phyloP scores from a whole-genome alignment of 2,113 vertebrate species.

The Tupaia chinensis region DNA sequence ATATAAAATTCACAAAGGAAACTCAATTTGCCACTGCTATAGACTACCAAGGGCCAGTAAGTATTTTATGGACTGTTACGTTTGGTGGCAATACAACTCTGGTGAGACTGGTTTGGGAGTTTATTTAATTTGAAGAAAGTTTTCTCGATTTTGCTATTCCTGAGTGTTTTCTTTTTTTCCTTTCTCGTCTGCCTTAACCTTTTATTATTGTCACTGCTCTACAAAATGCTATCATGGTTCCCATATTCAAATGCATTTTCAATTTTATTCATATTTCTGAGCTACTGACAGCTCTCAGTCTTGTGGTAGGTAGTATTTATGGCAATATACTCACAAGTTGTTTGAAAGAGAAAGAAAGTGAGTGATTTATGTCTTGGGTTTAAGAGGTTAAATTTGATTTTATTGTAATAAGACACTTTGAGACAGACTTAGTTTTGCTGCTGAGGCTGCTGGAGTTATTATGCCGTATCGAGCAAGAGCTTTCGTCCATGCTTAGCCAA shows the following conservation, averaged over 20 bases:
- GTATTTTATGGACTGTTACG: slow-evolving; percentile 54
- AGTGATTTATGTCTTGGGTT: slow-evolving; percentile 77
- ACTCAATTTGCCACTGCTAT: slow-evolving; percentile 20
- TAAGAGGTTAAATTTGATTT: slow-evolving; percentile 83
- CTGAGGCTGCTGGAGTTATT: slow-evolving; percentile 60
- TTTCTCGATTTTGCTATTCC: slow-evolving; percentile 65
- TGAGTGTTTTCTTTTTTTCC: slow-evolving; percentile 60
- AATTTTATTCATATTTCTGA: slow-evolving; percentile 76
- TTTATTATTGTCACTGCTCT: slow-evolving; percentile 62
- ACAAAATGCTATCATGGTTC: slow-evolving; percentile 60
- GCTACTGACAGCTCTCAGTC: slow-evolving; percentile 79
- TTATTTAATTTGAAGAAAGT: slow-evolving; percentile 72
- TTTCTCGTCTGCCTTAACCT: slow-evolving; percentile 53
- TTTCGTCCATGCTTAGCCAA: slow-evolving; percentile 68
- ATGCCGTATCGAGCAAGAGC: slow-evolving; percentile 65
- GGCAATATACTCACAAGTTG: slow-evolving; percentile 75
- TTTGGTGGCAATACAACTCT: slow-evolving; percentile 56
- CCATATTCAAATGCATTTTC: slow-evolving; percentile 69
- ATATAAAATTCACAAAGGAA: slow-evolving; percentile 61
- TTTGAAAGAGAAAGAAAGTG: slow-evolving; percentile 76
- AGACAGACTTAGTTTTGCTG: slow-evolving; percentile 65
- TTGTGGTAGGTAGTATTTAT: slow-evolving; percentile 80
- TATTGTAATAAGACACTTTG: slow-evolving; percentile 75
- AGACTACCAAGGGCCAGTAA: slow-evolving; percentile 22
- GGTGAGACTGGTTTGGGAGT: slow-evolving; percentile 46